Conservation (phyloP, 2,797 vertebrate species). For the Chromobotia macracanthus region DNA sequence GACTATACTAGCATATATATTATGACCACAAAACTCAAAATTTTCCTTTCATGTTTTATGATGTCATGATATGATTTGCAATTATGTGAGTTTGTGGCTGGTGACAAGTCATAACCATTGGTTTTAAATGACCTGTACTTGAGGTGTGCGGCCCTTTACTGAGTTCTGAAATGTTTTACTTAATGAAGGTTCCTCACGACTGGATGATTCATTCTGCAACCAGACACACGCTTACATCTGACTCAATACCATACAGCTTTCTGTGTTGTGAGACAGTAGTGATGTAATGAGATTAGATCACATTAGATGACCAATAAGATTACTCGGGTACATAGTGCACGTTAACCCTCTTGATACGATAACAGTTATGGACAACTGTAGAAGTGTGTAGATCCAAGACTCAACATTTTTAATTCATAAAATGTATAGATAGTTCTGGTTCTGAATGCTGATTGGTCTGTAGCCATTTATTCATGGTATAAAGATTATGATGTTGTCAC, state of each 20-base stretch:
- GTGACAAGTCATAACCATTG: too few species aligned
- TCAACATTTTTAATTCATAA: neutral
- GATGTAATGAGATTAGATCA: slow-evolving; percentile 59
- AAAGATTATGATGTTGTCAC: too few species aligned
- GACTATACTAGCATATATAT: too few species aligned
- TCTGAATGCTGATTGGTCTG: neutral
- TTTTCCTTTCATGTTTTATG: too few species aligned
- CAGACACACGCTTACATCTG: slow-evolving; percentile 27
- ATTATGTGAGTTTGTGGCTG: too few species aligned
- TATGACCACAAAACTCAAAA: too few species aligned
- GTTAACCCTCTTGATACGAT: too few species aligned
- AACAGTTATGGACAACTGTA: neutral
- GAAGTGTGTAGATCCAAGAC: neutral
- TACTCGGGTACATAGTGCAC: slow-evolving; percentile 43
- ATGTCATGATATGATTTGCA: too few species aligned
- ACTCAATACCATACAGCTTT: slow-evolving; percentile 45
- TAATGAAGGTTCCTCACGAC: neutral
- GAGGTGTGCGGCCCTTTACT: too few species aligned
- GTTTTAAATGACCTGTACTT: too few species aligned
- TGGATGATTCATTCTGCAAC: neutral
- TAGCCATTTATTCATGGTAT: neutral
- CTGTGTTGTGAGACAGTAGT: slow-evolving; percentile 50
- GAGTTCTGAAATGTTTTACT: neutral
- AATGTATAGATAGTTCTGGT: neutral
- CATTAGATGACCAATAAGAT: slow-evolving; percentile 61